Conservation (phyloP, 2,797 vertebrate genomes). For the Danio albolineatus region DNA sequence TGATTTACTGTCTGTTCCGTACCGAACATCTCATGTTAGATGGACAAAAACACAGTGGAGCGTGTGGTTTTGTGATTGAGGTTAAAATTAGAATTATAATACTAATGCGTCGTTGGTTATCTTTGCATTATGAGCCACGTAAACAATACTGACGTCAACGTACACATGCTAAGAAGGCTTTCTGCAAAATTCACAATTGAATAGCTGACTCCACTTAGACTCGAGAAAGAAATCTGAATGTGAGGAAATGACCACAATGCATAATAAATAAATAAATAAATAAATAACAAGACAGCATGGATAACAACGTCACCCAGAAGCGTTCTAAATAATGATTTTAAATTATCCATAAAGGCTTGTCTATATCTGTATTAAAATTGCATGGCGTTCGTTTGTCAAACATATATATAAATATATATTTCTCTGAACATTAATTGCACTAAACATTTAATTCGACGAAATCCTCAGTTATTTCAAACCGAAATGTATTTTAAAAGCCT, state of each 20-base stretch:
- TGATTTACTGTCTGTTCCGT: slow-evolving; percentile 90
- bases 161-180: not conserved
- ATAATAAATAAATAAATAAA: no score
- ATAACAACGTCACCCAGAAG: not conserved
- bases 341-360: no score
- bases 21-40: slow-evolving; percentile 7
- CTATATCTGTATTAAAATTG: no score
- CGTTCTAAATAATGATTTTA: no score
- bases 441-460: no score
- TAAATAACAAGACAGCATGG: no score
- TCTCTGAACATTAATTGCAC: no score
- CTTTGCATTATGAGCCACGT: not conserved
- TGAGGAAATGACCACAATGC: not conserved
- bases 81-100: not conserved
- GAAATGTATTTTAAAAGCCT: not conserved
- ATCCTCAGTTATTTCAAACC: not conserved
- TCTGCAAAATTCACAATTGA: not conserved
- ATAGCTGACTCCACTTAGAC: not conserved
- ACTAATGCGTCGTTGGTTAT: not conserved
- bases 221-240: not conserved
- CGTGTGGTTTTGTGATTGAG: not conserved
- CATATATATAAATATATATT: no score
- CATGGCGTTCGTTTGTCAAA: no score
- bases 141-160: not conserved
- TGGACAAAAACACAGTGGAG: not conserved